Evolutionary conservation across 2,888 invertebrate species (phyloP).

Genomic region (Synanthedon andrenaeformis): DNA sequence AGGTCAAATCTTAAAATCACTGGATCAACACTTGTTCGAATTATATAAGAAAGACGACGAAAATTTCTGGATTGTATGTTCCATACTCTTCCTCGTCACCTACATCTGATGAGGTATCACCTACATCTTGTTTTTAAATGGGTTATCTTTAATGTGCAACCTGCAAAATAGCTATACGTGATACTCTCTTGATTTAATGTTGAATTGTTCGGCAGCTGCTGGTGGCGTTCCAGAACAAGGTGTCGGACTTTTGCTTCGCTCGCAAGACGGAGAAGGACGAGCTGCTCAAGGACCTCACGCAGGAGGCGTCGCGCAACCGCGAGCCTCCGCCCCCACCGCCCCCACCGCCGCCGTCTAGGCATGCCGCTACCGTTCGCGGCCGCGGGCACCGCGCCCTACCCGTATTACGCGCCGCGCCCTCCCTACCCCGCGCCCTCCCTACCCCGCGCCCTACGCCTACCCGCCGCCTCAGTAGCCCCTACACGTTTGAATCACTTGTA

Average conservation of each 20-base stretch:
- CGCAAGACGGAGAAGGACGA: conserved; percentile 99
- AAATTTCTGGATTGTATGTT: no score
- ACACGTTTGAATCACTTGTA: background rate
- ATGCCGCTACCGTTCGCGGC: conserved; percentile 60
- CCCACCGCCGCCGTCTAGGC: conserved; percentile 42
- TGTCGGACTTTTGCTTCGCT: conserved; percentile 98
- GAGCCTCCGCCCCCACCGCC: conserved; percentile 43
- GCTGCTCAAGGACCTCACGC: conserved; percentile 92
- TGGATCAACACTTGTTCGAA: no score
- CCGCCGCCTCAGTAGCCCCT: conserved; percentile 28
- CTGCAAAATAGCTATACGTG: no score
- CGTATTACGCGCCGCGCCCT: conserved; percentile 74
- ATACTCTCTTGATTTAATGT: no score
- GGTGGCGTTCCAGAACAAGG: conserved; percentile 96
- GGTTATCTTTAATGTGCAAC: no score
- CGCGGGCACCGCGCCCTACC: conserved; percentile 68
- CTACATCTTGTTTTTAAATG: no score
- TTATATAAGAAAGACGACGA: no score
- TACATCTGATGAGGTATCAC: no score
- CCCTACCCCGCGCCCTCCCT: conserved; percentile 68
- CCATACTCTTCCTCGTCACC: no score
- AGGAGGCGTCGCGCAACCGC: conserved; percentile 78
- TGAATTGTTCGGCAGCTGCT: conserved; percentile 74
- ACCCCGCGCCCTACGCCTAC: conserved; percentile 65
- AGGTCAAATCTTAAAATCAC: no score